These are phyloP conservation scores for Florisuga fusca DNA, from an alignment of 2,797 vertebrate species.

Conservation along the genomic window DNA sequence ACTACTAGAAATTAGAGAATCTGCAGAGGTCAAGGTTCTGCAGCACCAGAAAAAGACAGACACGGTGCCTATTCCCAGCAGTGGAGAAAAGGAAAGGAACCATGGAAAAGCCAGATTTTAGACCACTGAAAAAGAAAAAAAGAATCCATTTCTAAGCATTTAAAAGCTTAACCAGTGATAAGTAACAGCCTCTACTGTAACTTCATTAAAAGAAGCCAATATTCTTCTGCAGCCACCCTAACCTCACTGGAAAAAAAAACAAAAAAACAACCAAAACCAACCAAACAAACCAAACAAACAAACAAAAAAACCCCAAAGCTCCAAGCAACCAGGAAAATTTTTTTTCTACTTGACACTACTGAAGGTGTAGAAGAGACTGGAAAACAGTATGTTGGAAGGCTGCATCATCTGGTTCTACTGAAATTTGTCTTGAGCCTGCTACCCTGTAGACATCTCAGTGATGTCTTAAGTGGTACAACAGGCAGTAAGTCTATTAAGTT, in stretches of 20 bases:
- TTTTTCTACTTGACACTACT: neutral
- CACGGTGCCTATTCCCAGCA: neutral
- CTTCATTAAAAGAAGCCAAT: neutral
- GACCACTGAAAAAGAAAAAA: neutral
- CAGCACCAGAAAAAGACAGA: neutral
- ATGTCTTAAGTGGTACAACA: neutral
- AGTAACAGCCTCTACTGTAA: neutral
- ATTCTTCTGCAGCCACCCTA: neutral
- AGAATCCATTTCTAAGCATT: neutral
- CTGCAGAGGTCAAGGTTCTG: neutral
- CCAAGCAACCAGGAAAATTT: neutral
- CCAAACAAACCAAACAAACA: neutral
- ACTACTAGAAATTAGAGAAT: neutral
- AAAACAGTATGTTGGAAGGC: neutral
- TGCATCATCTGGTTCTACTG: neutral
- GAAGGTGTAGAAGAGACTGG: neutral
- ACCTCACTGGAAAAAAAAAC: neutral
- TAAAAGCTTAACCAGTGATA: neutral
- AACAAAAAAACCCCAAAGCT: no score
- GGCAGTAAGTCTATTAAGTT: constrained; percentile 30
- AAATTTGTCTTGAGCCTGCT: neutral
- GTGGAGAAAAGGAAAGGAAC: neutral
- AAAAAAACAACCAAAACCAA: no score
- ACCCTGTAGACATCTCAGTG: neutral
- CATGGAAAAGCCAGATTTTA: neutral